These are phyloP conservation scores for Slavum lentiscoides DNA, from an alignment of 2,888 invertebrate genomes.

Conservation along the genomic window DNA sequence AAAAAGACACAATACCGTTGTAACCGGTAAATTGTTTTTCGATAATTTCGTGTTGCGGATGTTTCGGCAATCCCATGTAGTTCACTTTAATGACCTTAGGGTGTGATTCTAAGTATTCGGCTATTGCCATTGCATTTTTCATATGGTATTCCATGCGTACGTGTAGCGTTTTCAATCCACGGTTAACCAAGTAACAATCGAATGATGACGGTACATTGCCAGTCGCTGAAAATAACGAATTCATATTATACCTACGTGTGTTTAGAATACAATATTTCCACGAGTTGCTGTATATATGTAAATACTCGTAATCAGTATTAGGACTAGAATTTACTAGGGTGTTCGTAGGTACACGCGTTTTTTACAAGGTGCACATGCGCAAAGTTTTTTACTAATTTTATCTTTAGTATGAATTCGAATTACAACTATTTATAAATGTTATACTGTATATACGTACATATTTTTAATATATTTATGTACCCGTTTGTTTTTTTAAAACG, in stretches of 20 bases:
- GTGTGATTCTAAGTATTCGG: constrained; percentile 79
- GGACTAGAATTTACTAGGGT: too few relatives aligned
- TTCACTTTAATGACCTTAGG: constrained; percentile 76
- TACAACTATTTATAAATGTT: too few relatives aligned
- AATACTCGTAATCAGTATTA: too few relatives aligned
- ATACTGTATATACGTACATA: too few relatives aligned
- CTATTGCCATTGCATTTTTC: constrained; percentile 75
- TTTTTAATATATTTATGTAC: too few relatives aligned
- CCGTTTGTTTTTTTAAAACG: too few relatives aligned
- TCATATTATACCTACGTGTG: neutral
- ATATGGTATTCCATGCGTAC: constrained; percentile 88
- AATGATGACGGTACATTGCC: constrained; percentile 96
- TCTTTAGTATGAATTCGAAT: too few relatives aligned
- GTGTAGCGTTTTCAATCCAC: constrained; percentile 89
- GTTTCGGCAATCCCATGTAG: constrained; percentile 77
- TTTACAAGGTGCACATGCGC: too few relatives aligned
- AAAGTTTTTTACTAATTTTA: too few relatives aligned
- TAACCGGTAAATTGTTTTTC: constrained; percentile 81
- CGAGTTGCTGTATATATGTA: too few relatives aligned
- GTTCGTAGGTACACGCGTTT: too few relatives aligned
- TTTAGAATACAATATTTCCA: neutral
- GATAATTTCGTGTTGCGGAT: constrained; percentile 80
- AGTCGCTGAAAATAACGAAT: constrained; percentile 66
- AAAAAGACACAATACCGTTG: constrained; percentile 90
- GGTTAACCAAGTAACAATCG: constrained; percentile 90